Evolutionary conservation across 2,888 invertebrate species (phyloP), one percentile per base, ranked within the genome.

Genomic region (Thecophora atra): DNA sequence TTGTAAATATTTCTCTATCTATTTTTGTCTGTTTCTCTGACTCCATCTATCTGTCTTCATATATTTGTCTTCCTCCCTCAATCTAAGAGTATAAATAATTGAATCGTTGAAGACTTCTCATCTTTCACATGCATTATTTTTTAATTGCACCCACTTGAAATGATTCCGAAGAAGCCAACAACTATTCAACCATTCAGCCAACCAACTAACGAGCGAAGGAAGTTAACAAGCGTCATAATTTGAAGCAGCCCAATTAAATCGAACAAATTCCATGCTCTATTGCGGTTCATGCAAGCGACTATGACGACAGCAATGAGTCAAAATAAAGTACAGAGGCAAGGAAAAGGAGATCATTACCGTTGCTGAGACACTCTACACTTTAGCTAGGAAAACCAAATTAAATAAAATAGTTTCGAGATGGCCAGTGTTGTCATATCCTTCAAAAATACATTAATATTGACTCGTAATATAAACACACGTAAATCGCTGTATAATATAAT

Each of bases 141-240:
- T 13, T 58, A 58, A 58, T 58, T 58, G 26, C 58, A 3, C 15
- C 58, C 58, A 28, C 58, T 58, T 24, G 58, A 58, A 58, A 24
- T 6, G 58, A 58, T 58, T 58, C 8, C 58, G 15, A 28, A 58
- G 26, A 15, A 58, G 28, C 4, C 26, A n/a, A 13, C 13, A 21
- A 13, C 56, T 52, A 5, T 13, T 19, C n/a, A 37, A 8, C 37
- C 37, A 37, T 8, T 11, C 37, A 6, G 37, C 3, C 37, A 37
- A 37, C 37, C 37, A 37, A 8, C 37, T 11, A 37, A 2, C 37
- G 7, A 37, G 11, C 11, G 37, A 37, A 37, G 6, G 37, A 37
- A 37, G 37, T 8, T 37, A 37, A 37, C 37, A 54, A 67, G 67
- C 67, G 54, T 30, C 30, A 54, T 67, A 52, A 54, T 54, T 67